These are phyloP conservation scores for Timandra comae DNA, from an alignment of 2,888 invertebrate species.

Conservation along the genomic window DNA sequence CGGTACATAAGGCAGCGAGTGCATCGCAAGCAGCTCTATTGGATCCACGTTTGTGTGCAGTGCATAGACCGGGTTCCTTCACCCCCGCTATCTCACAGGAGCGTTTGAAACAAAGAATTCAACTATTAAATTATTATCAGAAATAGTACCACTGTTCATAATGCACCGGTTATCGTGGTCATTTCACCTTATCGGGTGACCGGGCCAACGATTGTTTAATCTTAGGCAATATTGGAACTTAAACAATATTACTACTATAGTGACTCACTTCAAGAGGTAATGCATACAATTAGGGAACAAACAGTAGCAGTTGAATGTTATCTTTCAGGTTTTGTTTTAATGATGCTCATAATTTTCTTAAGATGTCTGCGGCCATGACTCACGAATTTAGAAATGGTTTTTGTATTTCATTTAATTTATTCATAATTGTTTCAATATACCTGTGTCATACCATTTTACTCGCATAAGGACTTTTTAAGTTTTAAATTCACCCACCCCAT, in stretches of 20 bases:
- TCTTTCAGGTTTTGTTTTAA: too few relatives aligned
- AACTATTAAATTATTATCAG: slow-evolving; percentile 37
- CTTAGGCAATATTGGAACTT: slow-evolving; percentile 31
- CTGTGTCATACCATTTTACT: too few relatives aligned
- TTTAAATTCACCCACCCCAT: too few relatives aligned
- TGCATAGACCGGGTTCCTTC: slow-evolving; percentile 44
- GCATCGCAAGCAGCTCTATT: slow-evolving; percentile 58
- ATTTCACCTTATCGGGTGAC: slow-evolving; percentile 60
- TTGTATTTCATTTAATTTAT: too few relatives aligned
- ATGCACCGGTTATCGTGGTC: slow-evolving; percentile 57
- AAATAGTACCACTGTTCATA: slow-evolving; percentile 45
- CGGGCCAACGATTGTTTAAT: slow-evolving; percentile 45
- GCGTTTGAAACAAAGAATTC: slow-evolving; percentile 36
- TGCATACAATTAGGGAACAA: slow-evolving; percentile 2
- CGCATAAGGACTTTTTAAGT: too few relatives aligned
- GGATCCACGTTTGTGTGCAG: slow-evolving; percentile 60
- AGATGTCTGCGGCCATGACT: too few relatives aligned
- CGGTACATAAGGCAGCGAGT: slow-evolving; percentile 50
- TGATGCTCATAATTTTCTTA: too few relatives aligned
- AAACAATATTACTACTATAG: slow-evolving; percentile 32
- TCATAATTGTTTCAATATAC: too few relatives aligned
- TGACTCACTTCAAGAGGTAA: slow-evolving; percentile 24
- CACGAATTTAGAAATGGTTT: too few relatives aligned
- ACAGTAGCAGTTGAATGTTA: too few relatives aligned
- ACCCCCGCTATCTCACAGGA: slow-evolving; percentile 48